A percentile compares a stretch with the other conserved stretches of the same genome.
Conservation (phyloP, 2,888 invertebrate species). For the Sylvicola cinctus region DNA sequence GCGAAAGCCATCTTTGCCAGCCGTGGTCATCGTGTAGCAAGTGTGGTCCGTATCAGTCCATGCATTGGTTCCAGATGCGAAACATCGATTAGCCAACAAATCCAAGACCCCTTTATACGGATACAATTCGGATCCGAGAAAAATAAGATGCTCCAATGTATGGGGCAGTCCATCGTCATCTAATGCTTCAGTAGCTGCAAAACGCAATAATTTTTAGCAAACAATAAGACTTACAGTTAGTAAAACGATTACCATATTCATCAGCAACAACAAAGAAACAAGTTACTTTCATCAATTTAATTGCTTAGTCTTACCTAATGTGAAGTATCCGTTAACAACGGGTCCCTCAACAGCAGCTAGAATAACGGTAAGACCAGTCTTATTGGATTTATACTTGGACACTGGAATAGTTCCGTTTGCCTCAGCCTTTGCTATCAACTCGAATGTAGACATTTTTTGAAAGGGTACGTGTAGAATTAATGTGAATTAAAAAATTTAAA, state of each 20-base stretch:
- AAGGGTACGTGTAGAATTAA: no score
- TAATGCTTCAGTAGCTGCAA: slow-evolving; percentile 68
- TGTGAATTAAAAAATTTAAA: no score
- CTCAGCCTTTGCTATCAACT: slow-evolving; percentile 26
- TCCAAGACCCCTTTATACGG: slow-evolving; percentile 81
- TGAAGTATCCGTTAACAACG: slow-evolving; percentile 73
- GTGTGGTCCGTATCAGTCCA: slow-evolving; percentile 78
- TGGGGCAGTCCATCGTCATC: slow-evolving; percentile 87
- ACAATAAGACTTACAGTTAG: no score
- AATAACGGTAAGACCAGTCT: slow-evolving; percentile 61
- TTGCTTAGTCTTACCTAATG: slow-evolving; percentile 41
- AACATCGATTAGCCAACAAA: slow-evolving; percentile 68
- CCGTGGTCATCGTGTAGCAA: slow-evolving; percentile 74
- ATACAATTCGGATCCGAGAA: slow-evolving; percentile 74
- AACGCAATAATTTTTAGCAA: slow-evolving; percentile 2
- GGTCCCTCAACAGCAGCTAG: slow-evolving; percentile 78
- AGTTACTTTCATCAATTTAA: slow-evolving; percentile 5
- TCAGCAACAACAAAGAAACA: slow-evolving; percentile 8
- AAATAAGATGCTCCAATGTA: slow-evolving; percentile 79
- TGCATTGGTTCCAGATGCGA: slow-evolving; percentile 83
- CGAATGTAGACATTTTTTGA: slow-evolving; percentile 9
- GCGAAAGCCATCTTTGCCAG: slow-evolving; percentile 70
- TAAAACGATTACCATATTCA: not conserved
- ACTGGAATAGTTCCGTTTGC: slow-evolving; percentile 56
- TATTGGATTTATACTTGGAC: slow-evolving; percentile 55